These are phyloP conservation scores for Drosophila anomalipes DNA, from an alignment of 2,888 invertebrate species.

Conservation along the genomic window DNA sequence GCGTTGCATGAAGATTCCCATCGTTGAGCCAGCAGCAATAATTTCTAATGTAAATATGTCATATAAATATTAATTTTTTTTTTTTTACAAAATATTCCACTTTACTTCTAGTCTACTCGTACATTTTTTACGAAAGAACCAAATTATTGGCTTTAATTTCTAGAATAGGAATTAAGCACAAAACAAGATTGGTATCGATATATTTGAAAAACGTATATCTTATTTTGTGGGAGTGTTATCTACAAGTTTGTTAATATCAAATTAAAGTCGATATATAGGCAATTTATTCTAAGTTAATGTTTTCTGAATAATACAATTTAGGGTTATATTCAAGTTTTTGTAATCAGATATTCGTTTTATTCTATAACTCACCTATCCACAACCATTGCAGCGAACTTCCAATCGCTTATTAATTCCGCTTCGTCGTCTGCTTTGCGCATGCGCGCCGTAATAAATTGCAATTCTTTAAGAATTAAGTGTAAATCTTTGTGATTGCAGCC, in stretches of 20 bases:
- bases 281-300: not conserved
- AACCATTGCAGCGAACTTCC: constrained; percentile 99
- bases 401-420: constrained; percentile 96
- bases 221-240: not conserved
- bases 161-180: not conserved
- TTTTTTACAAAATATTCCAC: not conserved
- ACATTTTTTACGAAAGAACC: not conserved
- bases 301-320: not conserved
- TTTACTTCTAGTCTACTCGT: not conserved
- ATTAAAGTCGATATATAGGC: not conserved
- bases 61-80: not conserved
- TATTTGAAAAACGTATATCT: not conserved
- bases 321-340: not conserved
- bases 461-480: constrained; percentile 95
- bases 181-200: not conserved
- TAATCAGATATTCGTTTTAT: not conserved
- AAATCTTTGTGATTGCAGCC: constrained; percentile 93
- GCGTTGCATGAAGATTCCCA: not conserved
- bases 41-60: not conserved
- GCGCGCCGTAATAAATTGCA: constrained; percentile 97
- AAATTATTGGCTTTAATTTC: not conserved
- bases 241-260: not conserved
- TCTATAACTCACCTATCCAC: constrained; percentile 91
- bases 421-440: constrained; percentile 98
- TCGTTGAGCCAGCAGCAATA: not conserved